Evolutionary conservation across 2,888 invertebrate species (phyloP).

Genomic region (Mimumesa dahlbomi): DNA sequence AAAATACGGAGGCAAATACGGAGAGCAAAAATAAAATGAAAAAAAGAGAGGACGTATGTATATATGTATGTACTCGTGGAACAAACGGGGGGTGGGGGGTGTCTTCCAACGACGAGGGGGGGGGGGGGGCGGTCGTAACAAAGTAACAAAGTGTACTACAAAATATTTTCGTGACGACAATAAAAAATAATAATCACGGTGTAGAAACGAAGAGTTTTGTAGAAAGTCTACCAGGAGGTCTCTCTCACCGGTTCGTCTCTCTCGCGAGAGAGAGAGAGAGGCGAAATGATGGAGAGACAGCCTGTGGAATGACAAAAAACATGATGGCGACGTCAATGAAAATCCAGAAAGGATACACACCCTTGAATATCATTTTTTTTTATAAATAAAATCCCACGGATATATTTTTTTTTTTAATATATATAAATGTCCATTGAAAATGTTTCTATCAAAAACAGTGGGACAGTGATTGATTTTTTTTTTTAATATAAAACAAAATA

Average conservation of each 20-base stretch:
- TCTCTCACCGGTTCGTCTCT: not conserved
- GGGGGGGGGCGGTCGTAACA: slow-evolving; percentile 55
- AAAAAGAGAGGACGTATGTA: slow-evolving; percentile 2
- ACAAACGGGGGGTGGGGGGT: slow-evolving; percentile 15
- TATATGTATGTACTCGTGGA: slow-evolving; percentile 35
- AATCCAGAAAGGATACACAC: slow-evolving; percentile 8
- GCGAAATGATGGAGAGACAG: slow-evolving; percentile 29
- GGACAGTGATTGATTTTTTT: not conserved
- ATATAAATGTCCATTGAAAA: no score
- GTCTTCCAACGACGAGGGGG: slow-evolving; percentile 53
- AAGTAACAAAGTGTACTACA: slow-evolving; percentile 61
- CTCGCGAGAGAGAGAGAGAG: not conserved
- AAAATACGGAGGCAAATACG: slow-evolving; percentile 13
- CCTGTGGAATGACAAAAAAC: slow-evolving; percentile 49
- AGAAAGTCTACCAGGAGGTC: slow-evolving; percentile 33
- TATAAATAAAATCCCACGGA: no score
- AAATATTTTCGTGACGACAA: slow-evolving; percentile 36
- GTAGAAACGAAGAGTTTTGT: slow-evolving; percentile 47
- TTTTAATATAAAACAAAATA: not conserved
- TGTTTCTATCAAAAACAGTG: not conserved
- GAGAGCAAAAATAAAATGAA: slow-evolving; percentile 8
- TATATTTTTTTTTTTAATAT: no score
- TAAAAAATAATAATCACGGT: slow-evolving; percentile 11
- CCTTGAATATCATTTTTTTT: no score
- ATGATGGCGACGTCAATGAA: slow-evolving; percentile 14